Percentiles rank a stretch among this genome's conserved stretches.
Conservation (phyloP, 2,888 invertebrate species). For the Lycia hirtaria region DNA sequence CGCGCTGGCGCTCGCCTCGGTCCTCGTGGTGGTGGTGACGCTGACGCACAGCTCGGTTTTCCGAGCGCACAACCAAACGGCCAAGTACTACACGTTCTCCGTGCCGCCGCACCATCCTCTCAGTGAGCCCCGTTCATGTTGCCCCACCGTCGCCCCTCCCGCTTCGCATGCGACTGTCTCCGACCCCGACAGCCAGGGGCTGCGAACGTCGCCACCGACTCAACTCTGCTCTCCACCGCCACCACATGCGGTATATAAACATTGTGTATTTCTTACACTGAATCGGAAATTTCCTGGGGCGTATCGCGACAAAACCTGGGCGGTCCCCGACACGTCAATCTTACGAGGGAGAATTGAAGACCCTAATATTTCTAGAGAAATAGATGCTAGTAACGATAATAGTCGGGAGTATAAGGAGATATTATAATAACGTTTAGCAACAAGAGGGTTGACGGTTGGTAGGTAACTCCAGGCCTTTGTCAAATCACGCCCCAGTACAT, state of each 20-base stretch:
- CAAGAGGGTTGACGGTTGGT: conserved; percentile 40
- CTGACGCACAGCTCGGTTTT: conserved; percentile 89
- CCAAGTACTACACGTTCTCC: conserved; percentile 88
- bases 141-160: conserved; percentile 85
- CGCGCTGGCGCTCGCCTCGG: conserved; percentile 89
- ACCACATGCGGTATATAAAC: conserved; percentile 72
- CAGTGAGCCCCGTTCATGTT: conserved; percentile 86
- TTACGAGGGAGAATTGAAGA: conserved; percentile 1
- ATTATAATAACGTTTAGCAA: conserved; percentile 35
- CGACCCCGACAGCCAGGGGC: conserved; percentile 83
- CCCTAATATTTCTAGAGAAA: background rate
- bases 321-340: conserved; percentile 47
- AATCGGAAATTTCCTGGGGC: conserved; percentile 44
- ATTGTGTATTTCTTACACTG: conserved; percentile 59
- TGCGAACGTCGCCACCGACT: conserved; percentile 79
- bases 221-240: conserved; percentile 68
- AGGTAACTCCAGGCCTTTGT: conserved; percentile 63
- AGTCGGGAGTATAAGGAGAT: conserved; percentile 13
- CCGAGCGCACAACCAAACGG: conserved; percentile 87
- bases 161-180: conserved; percentile 85
- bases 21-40: conserved; percentile 91
- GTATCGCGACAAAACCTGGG: conserved; percentile 54
- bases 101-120: conserved; percentile 86
- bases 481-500: conserved; percentile 62
- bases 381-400: conserved; percentile 16